phyloP scores from a whole-genome alignment of 2,888 invertebrate genomes.

The Tryphoninae sp. region DNA sequence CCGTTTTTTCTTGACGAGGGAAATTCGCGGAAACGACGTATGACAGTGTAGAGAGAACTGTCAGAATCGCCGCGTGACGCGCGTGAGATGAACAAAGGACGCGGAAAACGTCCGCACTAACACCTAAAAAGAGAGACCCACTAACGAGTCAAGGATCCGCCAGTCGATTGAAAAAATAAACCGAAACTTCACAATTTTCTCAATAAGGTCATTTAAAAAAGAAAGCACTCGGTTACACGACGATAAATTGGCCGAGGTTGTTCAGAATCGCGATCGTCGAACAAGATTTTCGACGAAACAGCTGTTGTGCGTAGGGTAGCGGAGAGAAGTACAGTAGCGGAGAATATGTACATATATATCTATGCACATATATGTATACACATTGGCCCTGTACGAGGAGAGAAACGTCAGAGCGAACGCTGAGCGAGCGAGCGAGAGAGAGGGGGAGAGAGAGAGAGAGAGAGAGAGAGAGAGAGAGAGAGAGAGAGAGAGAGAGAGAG shows the following conservation, averaged over 20 bases:
- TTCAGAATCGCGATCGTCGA: conserved; percentile 51
- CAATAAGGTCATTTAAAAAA: not conserved
- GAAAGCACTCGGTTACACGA: not conserved
- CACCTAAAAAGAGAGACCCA: not conserved
- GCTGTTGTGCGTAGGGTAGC: conserved; percentile 64
- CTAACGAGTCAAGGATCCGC: conserved; percentile 2
- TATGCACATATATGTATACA: not conserved
- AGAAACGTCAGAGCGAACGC: conserved; percentile 63
- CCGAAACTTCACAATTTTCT: not conserved
- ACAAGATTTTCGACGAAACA: conserved; percentile 62
- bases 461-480: conserved; percentile 32
- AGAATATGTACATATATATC: conserved; percentile 5
- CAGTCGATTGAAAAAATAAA: not conserved
- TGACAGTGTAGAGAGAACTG: conserved; percentile 63
- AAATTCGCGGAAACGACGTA: conserved; percentile 18
- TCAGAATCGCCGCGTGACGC: conserved; percentile 59
- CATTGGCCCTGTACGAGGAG: conserved; percentile 44
- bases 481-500: conserved; percentile 39
- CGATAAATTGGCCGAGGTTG: conserved; percentile 34
- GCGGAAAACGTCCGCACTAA: conserved; percentile 51
- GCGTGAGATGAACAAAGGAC: conserved; percentile 62
- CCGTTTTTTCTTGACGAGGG: conserved; percentile 18
- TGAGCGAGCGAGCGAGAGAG: conserved; percentile 29
- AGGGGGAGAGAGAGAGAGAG: conserved; percentile 37
- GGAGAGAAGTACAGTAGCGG: conserved; percentile 50